Evolutionary conservation across 2,113 vertebrate species (phyloP), one percentile per base, ranked within the genome.

Genomic region (Helogale parvula): DNA sequence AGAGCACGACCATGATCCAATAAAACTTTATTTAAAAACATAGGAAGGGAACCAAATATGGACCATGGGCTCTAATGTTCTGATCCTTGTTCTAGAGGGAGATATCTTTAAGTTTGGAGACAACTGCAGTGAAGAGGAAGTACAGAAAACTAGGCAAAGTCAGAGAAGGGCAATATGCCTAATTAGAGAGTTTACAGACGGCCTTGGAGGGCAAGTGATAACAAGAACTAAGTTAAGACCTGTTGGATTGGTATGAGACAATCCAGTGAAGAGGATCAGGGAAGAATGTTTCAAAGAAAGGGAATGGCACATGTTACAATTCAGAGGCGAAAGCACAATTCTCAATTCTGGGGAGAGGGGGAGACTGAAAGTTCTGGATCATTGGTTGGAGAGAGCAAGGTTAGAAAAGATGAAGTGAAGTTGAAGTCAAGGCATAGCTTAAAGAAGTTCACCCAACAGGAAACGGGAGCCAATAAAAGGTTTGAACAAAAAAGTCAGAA

Each of bases 21-120:
- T 69, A 66, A 93, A 93, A 82, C 54, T 84, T 90, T 45, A 87
- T 65, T 80, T 87, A 45, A 90, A 95, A 76, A 74, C 57, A 66
- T 27, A 94, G 8, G 4, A 77, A 27, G 33, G 50, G 11, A 7
- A 27, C 38, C 14, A 88, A 25, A 54, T 90, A 33, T 41, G 90
- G 15, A 2, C 68, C n/a, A 33, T 33, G 4, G 12, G 3, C 72
- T 63, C 0, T 7, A 69, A n/a, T 90, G 76, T 87, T n/a, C 14
- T 23, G 52, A 66, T 3, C 25, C 29, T 69, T 52, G 8, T 11
- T 93, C 66, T 74, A 57, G 10, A 79, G 2, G 19, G 27, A 80
- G 19, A 52, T 5, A 45, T 1, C 23, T 41, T 84, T 71, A 76
- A 52, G 13, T 93, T 90, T 92, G 72, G 82, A 83, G 35, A 91